Base-by-base conservation (phyloP, 53 echinoderm and acorn worm genomes). In the Paelopatides confundens region DNA sequence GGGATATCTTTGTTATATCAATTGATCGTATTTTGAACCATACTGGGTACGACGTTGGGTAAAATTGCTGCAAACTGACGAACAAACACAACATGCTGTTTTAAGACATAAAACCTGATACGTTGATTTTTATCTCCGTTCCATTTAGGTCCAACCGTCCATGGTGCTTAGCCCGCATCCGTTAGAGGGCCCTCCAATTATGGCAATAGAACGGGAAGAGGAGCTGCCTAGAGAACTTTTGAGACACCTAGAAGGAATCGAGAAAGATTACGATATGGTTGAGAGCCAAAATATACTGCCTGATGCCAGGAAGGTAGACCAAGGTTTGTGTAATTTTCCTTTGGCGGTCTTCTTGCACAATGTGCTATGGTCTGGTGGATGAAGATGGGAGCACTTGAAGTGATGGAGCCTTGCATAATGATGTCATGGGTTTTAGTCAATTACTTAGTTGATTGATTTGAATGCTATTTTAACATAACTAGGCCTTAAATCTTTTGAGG, bases 91-190 rank as follows among this genome's bases (percentile, higher is more conserved):
- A 51, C 52, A 11, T 51, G 52, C 52, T 51, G 17, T 10, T 51
- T 51, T 51, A 51, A 12, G 11, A 17, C 52, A 51, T 51, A 17
- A n/a, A n/a, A n/a, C n/a, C n/a, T n/a, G n/a, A n/a, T n/a, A n/a
- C n/a, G n/a, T n/a, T n/a, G n/a, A 27, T 29, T 7, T 24, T 64
- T 64, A n/a, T 29, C 30, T 2, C 30, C 14, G 65, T 64, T 21
- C 24, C 32, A 38, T 74, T 39, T 74, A 83, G 77, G 99, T 99
- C n/a, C 99, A 95, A 40, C 99, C 99, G 26, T 99, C 99, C 35
- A 99, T 99, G 99, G 99, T 95, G 10, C 94, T 89, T 40, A 95
- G 95, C 50, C 99, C 99, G 0, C 69, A 92, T 35, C 92, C 93
- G 21, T 71, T 88, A 47, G 88, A 92, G 2, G 83, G 70, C 0